Evolutionary conservation across 2,888 invertebrate species (phyloP), one percentile per base, ranked within the genome.

Genomic region (Lomographa bimaculata): DNA sequence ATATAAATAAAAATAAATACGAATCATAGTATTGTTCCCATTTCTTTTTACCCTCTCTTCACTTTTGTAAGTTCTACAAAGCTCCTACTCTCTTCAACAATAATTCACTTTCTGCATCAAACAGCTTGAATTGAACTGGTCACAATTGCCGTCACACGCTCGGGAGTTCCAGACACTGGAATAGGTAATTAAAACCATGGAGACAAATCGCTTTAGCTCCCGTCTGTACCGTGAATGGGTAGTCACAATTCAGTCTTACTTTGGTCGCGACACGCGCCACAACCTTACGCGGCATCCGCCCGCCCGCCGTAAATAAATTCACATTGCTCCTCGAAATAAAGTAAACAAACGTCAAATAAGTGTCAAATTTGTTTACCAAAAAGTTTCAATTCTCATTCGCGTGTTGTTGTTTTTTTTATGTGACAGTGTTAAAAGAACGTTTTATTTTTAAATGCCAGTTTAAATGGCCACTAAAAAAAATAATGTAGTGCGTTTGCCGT

Each of bases 401-500:
- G 35, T 10, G 32, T 30, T 41, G 26, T 20, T 21, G 14, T 32
- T 26, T n/a, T n/a, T 28, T 28, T n/a, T 28, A 44, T 35, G 37
- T 46, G 46, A 39, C 23, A 45, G 54, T 57, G 52, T 38, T 43
- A 57, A 57, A 65, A 48, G 16, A 30, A 50, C 46, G 32, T 50
- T 46, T 17, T 16, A 18, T 51, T 42, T 39, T 41, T 45, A 1
- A 26, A 25, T 54, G 60, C 57, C 57, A 50, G 52, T 50, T 12
- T 64, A 65, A 57, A 79, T 79, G 80, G 77, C 85, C 71, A 77
- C 71, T 61, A 86, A 84, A 85, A 85, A 80, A 79, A 84, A 77
- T 78, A 82, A 78, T 72, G 73, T 86, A 71, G 77, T 83, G 55
- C 84, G 85, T 62, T 87, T 86, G 83, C 86, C 86, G 61, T 86